Base-by-base conservation (phyloP, 1,140 invertebrate genomes). In the Atta cephalotes region DNA sequence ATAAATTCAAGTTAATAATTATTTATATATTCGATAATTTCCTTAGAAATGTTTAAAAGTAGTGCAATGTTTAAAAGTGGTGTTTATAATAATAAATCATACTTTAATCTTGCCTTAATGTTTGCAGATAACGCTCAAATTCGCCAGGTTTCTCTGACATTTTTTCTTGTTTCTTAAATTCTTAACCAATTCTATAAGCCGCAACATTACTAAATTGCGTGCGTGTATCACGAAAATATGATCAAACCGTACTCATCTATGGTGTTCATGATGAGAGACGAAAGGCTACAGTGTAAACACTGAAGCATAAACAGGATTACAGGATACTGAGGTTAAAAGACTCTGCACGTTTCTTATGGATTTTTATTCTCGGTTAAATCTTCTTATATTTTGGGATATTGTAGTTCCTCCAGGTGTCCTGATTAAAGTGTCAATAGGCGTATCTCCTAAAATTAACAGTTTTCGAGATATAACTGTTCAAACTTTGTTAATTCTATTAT, bases 181-280 rank as follows among this genome's bases (percentile, higher is more conserved):
- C 18, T 82, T 65, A 53, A 58, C n/a, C 18, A 87, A 58, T 21
- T 74, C 65, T 16, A 62, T 28, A 10, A 77, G 68, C 1, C 35
- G 68, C 25, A n/a, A 39, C 78, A 88, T 92, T 9, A 93, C 90
- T 71, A 2, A 93, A 68, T 35, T 93, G 25, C 89, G 93, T 4
- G 85, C 86, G 65, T 94, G 92, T 39, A 88, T 87, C 12, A 49
- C 18, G 7, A 39, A 21, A 84, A 58, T 3, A 78, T 31, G 35
- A 63, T 28, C 3, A 65, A 14, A 66, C 63, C 85, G 68, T 88
- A 92, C 2, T 86, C 78, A 18, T 90, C 21, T 0, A 78, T 85
- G 1, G 88, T 56, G 65, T 93, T 91, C 2, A 82, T 2, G 0
- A 92, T 78, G 21, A 90, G 82, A 12, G 82, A 88, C 1, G 86